A percentile compares a stretch with the other conserved stretches of the same genome.
Conservation (phyloP, 2,888 invertebrate species). For the Sialis fuliginosa region DNA sequence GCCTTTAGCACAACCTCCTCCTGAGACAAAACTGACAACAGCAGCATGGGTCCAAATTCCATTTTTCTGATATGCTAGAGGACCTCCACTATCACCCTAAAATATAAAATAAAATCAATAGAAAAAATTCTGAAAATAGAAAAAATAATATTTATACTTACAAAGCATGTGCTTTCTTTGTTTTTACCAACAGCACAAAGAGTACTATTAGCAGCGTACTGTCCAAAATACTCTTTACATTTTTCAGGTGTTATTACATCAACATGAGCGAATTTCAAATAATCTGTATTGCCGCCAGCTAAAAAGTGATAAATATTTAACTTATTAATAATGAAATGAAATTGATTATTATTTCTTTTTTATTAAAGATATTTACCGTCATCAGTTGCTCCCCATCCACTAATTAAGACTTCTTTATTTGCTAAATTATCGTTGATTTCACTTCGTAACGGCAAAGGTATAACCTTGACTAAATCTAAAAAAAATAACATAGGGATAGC, state of each 20-base stretch:
- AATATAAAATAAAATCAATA: constrained; percentile 2
- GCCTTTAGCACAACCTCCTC: constrained; percentile 15
- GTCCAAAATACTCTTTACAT: too few relatives aligned
- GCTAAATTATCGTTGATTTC: constrained; percentile 4
- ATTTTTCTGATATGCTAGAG: constrained; percentile 11
- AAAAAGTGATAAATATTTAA: too few relatives aligned
- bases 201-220: too few relatives aligned
- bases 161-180: too few relatives aligned
- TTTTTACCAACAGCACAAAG: too few relatives aligned
- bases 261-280: too few relatives aligned
- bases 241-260: too few relatives aligned
- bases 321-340: too few relatives aligned
- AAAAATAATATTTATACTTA: too few relatives aligned
- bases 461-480: constrained; percentile 11
- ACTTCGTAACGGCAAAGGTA: constrained; percentile 9
- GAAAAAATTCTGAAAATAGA: too few relatives aligned
- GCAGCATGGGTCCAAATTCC: constrained; percentile 13
- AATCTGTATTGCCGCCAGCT: too few relatives aligned
- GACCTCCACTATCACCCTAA: constrained; percentile 20
- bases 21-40: constrained; percentile 14
- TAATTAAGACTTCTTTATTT: constrained; percentile 9
- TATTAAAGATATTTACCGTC: constrained; percentile 9
- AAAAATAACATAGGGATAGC: constrained; percentile 1
- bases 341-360: too few relatives aligned
- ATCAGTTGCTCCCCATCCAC: constrained; percentile 15